Base-by-base conservation (phyloP, 2,113 vertebrate species). In the Pangasianodon hypophthalmus region DNA sequence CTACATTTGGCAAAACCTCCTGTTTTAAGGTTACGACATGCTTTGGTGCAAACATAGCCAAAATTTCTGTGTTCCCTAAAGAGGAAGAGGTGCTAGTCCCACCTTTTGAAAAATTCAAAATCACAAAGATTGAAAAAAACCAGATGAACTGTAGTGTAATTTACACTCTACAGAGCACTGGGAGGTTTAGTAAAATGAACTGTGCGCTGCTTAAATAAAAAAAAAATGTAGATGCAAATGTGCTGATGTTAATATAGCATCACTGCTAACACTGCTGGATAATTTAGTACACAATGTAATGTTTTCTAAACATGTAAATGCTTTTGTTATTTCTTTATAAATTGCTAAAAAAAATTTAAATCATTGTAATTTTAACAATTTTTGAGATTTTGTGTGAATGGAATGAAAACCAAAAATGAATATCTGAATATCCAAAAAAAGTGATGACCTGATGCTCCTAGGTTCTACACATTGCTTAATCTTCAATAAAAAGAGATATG, bases 1-100 rank as follows among this genome's bases (percentile, higher is more conserved):
- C 1, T 37, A 37, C 0, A 1, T 67, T 64, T 37, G 84, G 84
- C 21, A n/a, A 6, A 0, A 14, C 0, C 1, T 71, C 84, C 60
- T 86, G 84, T 86, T 86, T 86, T 69, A n/a, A 86, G 26, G 71
- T 86, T 32, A 50, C 1, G 1, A 86, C 84, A 4, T 52, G 84
- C 46, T 86, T 24, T 21, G 84, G 84, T 48, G 84, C 46, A n/a
- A 0, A 52, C 24, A 52, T 86, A 32, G 4, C 41, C 84, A 11
- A 4, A 0, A 11, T 52, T 8, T 86, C 84, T 21, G 16, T 52
- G 3, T 52, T 10, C 24, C 46, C 29, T 21, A 0, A 11, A 2
- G 84, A 86, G 46, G 2, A 71, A 52, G 84, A 86, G 64, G 62
- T 86, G 5, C 62, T 86, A 48, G 13, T 86, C 84, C 84, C 84